Evolutionary conservation across 2,797 vertebrate genomes (phyloP).

Genomic region (Paramormyrops hopkinsi): DNA sequence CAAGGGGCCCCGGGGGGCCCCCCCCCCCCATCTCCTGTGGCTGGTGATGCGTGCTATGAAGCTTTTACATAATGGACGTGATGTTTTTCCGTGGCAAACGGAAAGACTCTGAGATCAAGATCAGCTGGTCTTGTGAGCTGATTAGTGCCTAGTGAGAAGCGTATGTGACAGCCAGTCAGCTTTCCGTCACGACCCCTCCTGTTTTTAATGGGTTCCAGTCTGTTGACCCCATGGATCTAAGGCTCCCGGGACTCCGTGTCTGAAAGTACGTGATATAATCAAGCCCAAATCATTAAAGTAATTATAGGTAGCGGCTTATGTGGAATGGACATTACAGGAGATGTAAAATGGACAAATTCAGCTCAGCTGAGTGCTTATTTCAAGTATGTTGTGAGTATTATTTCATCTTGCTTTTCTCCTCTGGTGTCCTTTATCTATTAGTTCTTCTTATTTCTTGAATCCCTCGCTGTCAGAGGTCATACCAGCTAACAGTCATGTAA

Average conservation of each 20-base stretch:
- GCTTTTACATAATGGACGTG: not conserved
- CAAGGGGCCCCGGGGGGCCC: not conserved
- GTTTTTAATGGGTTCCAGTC: slow-evolving; percentile 1
- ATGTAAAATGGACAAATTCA: not conserved
- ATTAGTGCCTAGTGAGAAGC: not conserved
- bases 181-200: not conserved
- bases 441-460: not conserved
- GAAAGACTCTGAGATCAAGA: not conserved
- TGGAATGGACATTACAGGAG: not conserved
- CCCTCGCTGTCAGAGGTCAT: not conserved
- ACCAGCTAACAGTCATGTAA: not conserved
- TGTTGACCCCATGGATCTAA: not conserved
- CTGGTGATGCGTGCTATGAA: not conserved
- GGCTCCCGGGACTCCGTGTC: not conserved
- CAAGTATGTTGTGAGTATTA: too few relatives aligned
- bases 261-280: not conserved
- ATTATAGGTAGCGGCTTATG: not conserved
- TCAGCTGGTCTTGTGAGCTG: not conserved
- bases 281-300: not conserved
- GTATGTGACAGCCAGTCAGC: not conserved
- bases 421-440: not conserved
- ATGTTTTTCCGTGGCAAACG: not conserved
- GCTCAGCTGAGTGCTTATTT: not conserved
- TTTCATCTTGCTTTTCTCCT: not conserved
- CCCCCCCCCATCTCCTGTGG: not conserved